A percentile compares a stretch with the other conserved stretches of the same genome.
Evolutionary conservation across 2,888 invertebrate genomes (phyloP).

Genomic region (Apamea crenata): DNA sequence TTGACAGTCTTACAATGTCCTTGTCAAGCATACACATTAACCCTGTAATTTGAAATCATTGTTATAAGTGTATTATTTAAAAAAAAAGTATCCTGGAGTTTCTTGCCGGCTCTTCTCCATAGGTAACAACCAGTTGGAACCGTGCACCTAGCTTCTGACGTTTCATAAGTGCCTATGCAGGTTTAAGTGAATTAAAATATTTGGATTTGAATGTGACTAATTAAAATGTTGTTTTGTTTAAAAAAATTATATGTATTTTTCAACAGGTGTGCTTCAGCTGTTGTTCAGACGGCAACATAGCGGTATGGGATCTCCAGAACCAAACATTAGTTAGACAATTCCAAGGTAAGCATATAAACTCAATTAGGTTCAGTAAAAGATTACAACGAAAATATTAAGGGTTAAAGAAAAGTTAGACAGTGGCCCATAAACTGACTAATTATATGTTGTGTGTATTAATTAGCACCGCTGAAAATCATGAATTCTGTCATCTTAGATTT

Average conservation of each 20-base stretch:
- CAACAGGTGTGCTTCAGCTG: slow-evolving; percentile 98
- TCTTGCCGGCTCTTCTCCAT: background rate
- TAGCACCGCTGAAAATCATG: background rate
- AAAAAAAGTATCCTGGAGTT: background rate
- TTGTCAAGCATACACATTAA: background rate
- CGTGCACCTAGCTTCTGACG: background rate
- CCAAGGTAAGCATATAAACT: slow-evolving; percentile 90
- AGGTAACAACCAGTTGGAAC: background rate
- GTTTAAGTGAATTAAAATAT: background rate
- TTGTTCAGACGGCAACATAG: slow-evolving; percentile 99
- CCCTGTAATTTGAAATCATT: background rate
- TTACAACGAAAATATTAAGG: background rate
- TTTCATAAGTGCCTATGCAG: background rate
- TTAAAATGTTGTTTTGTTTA: background rate
- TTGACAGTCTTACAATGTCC: background rate
- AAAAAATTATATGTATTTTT: background rate
- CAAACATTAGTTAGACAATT: slow-evolving; percentile 97
- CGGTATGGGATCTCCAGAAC: slow-evolving; percentile 98
- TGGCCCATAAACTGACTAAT: background rate
- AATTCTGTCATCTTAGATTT: background rate
- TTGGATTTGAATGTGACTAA: background rate
- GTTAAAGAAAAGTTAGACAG: background rate
- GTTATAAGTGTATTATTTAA: background rate
- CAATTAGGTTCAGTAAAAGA: background rate
- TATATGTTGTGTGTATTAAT: too few species aligned